Evolutionary conservation across 2,888 invertebrate species (phyloP), one percentile per base, ranked within the genome.

Genomic region (Pheosia tremula): DNA sequence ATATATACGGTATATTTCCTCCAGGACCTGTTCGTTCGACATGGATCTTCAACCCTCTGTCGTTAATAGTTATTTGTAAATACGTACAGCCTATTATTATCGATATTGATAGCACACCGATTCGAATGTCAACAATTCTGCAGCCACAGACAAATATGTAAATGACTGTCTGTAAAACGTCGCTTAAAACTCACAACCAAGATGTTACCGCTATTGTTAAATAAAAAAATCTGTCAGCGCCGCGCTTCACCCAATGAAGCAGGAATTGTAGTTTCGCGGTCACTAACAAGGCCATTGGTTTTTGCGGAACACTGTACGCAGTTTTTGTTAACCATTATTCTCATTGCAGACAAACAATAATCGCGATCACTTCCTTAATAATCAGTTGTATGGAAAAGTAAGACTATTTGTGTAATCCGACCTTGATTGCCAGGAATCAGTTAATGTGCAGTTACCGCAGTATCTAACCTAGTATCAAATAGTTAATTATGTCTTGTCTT

Each of bases 191-290:
- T 4, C 5, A 2, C 8, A 53, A n/a, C 9, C 53, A 8, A 9
- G 38, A 38, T 10, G 37, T 36, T 11, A 54, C 11, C 38, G 37
- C n/a, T 56, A 56, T 39, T 39, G 55, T 5, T 37, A 4, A 2
- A 24, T 24, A 24, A 13, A 10, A 73, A 70, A 75, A 72, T 73
- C 67, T 67, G 66, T 66, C 62, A 68, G 66, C 65, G 62, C 68
- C 63, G 66, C 76, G 81, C 81, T 83, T 78, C 80, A 84, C 62
- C 71, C 85, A 87, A 61, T 86, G 86, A 83, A 87, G 85, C 85
- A 89, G 87, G 87, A 88, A 88, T 85, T 77, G 71, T 74, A 69
- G 69, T 81, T 60, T 84, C 79, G 82, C 80, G 88, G 86, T 84
- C 87, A 81, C 66, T 68, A 68, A 75, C 87, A 86, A 89, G 89